Evolutionary conservation across 2,888 invertebrate genomes (phyloP).

Genomic region (Leptothorax acervorum): DNA sequence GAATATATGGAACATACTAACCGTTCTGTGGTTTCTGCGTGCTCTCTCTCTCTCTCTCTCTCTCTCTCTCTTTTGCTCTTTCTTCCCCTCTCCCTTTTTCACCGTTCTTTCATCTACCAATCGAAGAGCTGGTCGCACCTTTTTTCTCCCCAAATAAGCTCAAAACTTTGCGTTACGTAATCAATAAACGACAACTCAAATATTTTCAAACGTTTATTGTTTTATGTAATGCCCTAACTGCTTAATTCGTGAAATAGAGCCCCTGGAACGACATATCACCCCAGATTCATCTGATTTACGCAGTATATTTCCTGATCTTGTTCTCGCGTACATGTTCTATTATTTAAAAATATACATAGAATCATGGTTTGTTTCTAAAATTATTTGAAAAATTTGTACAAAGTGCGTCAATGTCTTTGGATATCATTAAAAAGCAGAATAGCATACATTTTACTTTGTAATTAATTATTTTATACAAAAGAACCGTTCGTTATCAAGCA

Average conservation of each 20-base stretch:
- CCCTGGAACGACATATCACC: neutral
- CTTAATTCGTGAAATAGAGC: neutral
- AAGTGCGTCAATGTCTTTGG: neutral
- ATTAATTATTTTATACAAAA: neutral
- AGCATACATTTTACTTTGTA: neutral
- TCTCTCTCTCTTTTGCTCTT: neutral
- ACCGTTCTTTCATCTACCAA: neutral
- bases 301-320: neutral
- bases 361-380: neutral
- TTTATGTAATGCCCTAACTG: conserved; percentile 44
- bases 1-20: neutral
- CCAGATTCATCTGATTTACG: neutral
- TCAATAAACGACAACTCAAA: conserved; percentile 67
- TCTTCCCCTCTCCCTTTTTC: conserved; percentile 8
- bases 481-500: neutral
- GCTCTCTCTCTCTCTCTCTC: conserved; percentile 34
- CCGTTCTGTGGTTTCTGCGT: conserved; percentile 52
- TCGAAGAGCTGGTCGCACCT: neutral
- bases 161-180: conserved; percentile 59
- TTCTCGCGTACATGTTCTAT: neutral
- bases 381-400: neutral
- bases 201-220: conserved; percentile 68
- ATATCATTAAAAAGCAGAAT: neutral
- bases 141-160: neutral
- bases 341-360: neutral